Evolutionary conservation across 2,113 vertebrate species (phyloP), one percentile per base, ranked within the genome.

Genomic region (Brachypodius melanocephalos): DNA sequence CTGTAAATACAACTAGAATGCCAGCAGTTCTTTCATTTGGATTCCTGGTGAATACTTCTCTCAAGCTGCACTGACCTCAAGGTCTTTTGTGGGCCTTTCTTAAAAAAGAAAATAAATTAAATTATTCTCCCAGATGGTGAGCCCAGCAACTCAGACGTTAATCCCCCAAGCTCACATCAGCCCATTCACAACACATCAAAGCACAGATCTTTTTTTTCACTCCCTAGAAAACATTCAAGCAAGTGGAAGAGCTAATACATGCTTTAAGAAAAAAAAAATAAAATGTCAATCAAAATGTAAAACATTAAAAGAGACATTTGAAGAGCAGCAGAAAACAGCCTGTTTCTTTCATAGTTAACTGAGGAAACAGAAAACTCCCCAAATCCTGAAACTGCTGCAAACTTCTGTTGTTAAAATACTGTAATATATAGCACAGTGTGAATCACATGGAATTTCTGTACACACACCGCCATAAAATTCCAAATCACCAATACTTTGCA

Each of bases 51-150:
- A 95, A 89, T 76, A 61, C 51, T 62, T 68, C 85, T 77, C 65
- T 81, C 75, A 90, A 86, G 43, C 52, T 85, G 55, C 40, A 88
- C 75, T 95, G 95, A 93, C 93, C 91, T 88, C 82, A 71, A 77
- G 78, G 82, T 90, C 94, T 90, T 91, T 59, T 3, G 3, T 61
- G 51, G 63, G 45, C 38, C 43, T 76, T 94, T 63, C 89, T 86
- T 84, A 74, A 93, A 90, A 76, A 85, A 71, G 63, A 76, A 94
- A 96, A 92, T 85, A 89, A 82, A 93, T 94, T 92, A 91, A 94
- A 95, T 95, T 95, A 95, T 96, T 95, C 72, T 92, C 94, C 79
- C 93, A 96, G 89, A 96, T 90, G 88, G 91, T 71, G 75, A 93
- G 82, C 65, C 79, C 82, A 81, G 93, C 55, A 91, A 93, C 93